Base-by-base conservation (phyloP, 53 echinoderm and acorn worm species). In the Holothuria scabra region DNA sequence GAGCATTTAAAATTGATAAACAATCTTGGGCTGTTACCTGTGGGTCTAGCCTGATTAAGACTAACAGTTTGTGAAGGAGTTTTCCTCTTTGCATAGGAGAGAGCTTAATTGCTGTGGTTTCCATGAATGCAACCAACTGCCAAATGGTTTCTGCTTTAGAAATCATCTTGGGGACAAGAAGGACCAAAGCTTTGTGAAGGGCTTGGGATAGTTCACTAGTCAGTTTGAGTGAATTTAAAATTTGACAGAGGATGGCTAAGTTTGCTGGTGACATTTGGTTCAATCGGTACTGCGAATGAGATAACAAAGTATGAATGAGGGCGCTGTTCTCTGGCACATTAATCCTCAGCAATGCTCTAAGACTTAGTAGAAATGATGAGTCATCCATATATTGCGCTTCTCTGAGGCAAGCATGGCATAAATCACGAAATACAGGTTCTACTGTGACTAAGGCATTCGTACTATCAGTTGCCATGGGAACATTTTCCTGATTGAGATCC, bases 351-450 rank as follows among this genome's bases (percentile, higher is more conserved):
- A 85, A 56, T 21, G 93, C 72, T 59, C 60, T 57, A 21, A 90
- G 60, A 33, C 76, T 65, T 2, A 85, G 67, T 19, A 83, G 18
- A 59, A 84, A 87, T 23, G 75, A 56, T 52, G 30, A 56, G 46
- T 76, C 64, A 49, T 90, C 93, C 88, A 93, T 76, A 22, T 60
- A 41, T 35, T 69, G 82, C 14, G 86, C 85, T 5, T 88, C 65
- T 65, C 82, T 91, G 13, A 93, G 78, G 14, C 76, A 82, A 6
- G 66, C 19, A 25, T 84, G 70, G 57, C 88, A 88, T 41, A 90
- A 55, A 28, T 89, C 76, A 25, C 65, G 59, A 44, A 88, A 88
- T 19, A 59, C 49, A 63, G 84, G 57, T 31, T 88, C 67, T 30
- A 74, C 60, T 7, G 76, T 23, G 22, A 84, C 65, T 24, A 84